Conservation (phyloP, 2,888 invertebrate genomes). For the Cyrtodaria siliqua region DNA sequence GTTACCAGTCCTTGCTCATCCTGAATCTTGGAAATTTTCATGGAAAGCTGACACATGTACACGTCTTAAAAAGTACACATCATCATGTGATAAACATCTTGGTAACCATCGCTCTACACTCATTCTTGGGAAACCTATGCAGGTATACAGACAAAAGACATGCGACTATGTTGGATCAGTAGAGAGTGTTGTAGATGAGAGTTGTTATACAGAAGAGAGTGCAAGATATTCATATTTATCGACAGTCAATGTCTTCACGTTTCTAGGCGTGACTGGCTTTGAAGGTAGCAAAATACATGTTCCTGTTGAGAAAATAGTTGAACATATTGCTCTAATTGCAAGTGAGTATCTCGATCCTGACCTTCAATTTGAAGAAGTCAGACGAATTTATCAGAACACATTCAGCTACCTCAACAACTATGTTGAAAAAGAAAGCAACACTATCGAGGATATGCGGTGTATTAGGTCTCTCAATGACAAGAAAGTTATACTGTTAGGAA, state of each 20-base stretch:
- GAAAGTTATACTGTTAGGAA: slow-evolving; percentile 8
- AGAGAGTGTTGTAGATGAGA: slow-evolving; percentile 36
- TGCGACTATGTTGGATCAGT: slow-evolving; percentile 33
- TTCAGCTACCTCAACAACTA: neutral
- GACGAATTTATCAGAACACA: neutral
- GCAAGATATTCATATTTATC: no score
- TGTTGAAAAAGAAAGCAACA: neutral
- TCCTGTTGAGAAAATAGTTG: slow-evolving; percentile 4
- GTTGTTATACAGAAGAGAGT: neutral
- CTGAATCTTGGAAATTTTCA: slow-evolving; percentile 60
- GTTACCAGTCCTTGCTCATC: slow-evolving; percentile 67
- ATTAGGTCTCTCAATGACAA: no score
- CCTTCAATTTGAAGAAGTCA: neutral
- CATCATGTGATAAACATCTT: neutral
- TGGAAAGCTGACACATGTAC: slow-evolving; percentile 63
- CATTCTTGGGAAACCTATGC: slow-evolving; percentile 29
- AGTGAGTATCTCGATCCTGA: slow-evolving; percentile 9
- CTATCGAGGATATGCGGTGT: neutral
- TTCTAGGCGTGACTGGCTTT: neutral
- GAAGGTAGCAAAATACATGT: neutral
- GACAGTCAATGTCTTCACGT: neutral
- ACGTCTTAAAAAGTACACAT: neutral
- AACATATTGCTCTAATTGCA: slow-evolving; percentile 9
- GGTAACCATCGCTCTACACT: neutral
- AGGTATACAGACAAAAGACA: slow-evolving; percentile 20